phyloP scores from a whole-genome alignment of 2,888 invertebrate genomes.

The Cataglyphis cursor region DNA sequence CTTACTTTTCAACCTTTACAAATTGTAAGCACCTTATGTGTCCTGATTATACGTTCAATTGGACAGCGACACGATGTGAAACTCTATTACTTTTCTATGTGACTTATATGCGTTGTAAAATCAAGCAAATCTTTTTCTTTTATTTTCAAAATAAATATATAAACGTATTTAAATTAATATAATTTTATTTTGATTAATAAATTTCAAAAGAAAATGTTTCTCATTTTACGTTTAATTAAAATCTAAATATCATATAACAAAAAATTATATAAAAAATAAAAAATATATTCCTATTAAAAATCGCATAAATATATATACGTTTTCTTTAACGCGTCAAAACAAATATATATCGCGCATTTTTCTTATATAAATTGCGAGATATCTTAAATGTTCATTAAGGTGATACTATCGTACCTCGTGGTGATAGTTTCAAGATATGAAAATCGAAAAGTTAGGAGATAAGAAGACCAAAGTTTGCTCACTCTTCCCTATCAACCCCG shows the following conservation, averaged over 20 bases:
- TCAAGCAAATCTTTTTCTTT: background rate
- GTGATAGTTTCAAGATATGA: slow-evolving; percentile 46
- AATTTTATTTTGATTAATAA: background rate
- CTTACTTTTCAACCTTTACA: slow-evolving; percentile 57
- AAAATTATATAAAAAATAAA: background rate
- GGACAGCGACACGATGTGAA: slow-evolving; percentile 19
- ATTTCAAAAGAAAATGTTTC: background rate
- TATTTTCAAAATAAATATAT: background rate
- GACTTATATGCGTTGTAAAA: background rate
- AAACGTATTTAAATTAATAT: background rate
- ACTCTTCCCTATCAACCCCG: background rate
- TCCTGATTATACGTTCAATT: slow-evolving; percentile 70
- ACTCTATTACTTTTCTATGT: background rate
- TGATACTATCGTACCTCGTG: slow-evolving; percentile 34
- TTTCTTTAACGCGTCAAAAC: background rate
- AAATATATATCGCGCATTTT: background rate
- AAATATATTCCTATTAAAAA: background rate
- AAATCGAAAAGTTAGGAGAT: slow-evolving; percentile 44
- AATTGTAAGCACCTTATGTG: slow-evolving; percentile 67
- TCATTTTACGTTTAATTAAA: slow-evolving; percentile 3
- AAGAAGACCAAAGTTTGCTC: slow-evolving; percentile 44
- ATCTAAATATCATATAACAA: background rate
- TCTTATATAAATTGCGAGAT: slow-evolving; percentile 2
- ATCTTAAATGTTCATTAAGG: background rate
- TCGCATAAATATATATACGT: background rate